Percentiles rank a stretch among this genome's conserved stretches.
These are phyloP conservation scores for Melipona beecheii DNA, from an alignment of 2,888 invertebrate genomes.

Conservation along the genomic window DNA sequence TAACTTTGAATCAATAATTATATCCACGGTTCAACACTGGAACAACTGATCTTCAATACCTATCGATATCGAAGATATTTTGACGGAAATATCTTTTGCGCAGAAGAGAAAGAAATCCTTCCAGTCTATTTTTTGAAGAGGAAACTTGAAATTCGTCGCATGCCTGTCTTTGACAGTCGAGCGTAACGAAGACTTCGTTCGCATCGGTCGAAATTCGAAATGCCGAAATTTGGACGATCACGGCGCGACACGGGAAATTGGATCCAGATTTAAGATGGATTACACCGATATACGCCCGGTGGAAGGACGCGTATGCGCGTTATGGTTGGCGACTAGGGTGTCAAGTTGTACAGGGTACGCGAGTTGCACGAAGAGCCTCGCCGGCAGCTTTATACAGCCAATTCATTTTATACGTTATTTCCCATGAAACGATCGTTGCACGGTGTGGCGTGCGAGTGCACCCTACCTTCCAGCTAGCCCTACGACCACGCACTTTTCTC, in stretches of 20 bases:
- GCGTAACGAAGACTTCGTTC: background rate
- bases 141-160: background rate
- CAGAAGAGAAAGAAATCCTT: no score
- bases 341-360: constrained; percentile 77
- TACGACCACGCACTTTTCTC: constrained; percentile 37
- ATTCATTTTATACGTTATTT: constrained; percentile 82
- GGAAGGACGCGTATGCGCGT: constrained; percentile 65
- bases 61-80: no score
- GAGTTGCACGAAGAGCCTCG: constrained; percentile 75
- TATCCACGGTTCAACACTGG: background rate
- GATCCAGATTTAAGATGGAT: constrained; percentile 71
- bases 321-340: constrained; percentile 72
- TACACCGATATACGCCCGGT: constrained; percentile 76
- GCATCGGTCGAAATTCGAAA: background rate
- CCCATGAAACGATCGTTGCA: constrained; percentile 77
- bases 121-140: no score
- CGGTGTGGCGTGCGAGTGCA: constrained; percentile 58
- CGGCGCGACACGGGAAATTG: constrained; percentile 27
- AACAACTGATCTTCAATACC: no score
- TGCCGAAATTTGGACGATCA: background rate
- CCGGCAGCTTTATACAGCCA: constrained; percentile 81
- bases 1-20: background rate
- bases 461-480: constrained; percentile 50
- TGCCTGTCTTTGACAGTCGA: constrained; percentile 35
- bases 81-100: no score